Percentiles rank a stretch among this genome's conserved stretches.
Evolutionary conservation across 2,888 invertebrate species (phyloP).

Genomic region (Rhingia rostrata): DNA sequence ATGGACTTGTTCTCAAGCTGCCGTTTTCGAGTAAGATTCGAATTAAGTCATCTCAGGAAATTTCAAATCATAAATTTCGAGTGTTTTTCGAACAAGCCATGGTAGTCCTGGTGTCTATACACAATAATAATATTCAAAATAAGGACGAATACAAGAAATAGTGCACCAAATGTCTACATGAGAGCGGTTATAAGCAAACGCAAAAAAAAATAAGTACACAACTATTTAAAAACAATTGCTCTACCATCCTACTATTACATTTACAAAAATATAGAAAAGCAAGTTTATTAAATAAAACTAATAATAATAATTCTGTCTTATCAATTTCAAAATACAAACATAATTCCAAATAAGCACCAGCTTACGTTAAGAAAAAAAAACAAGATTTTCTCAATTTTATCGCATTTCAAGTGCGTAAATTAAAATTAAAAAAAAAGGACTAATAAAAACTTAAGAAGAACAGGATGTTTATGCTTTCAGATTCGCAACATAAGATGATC

Average conservation of each 20-base stretch:
- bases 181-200: slow-evolving; percentile 37
- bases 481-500: slow-evolving; percentile 73
- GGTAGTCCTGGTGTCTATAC: too few relatives aligned
- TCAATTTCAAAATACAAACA: background rate
- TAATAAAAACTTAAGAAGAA: slow-evolving; percentile 56
- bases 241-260: slow-evolving; percentile 68
- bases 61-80: too few relatives aligned
- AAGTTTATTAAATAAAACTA: slow-evolving; percentile 40
- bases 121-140: slow-evolving; percentile 4
- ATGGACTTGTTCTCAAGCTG: background rate
- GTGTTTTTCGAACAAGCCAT: background rate
- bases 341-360: slow-evolving; percentile 46
- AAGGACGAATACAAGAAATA: slow-evolving; percentile 45
- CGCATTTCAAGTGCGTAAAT: slow-evolving; percentile 37
- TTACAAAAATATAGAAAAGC: slow-evolving; percentile 50
- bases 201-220: slow-evolving; percentile 2
- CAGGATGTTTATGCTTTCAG: slow-evolving; percentile 71
- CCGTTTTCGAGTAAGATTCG: background rate
- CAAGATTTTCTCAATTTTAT: slow-evolving; percentile 3
- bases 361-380: slow-evolving; percentile 14
- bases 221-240: slow-evolving; percentile 18
- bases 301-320: slow-evolving; percentile 1
- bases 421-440: slow-evolving; percentile 30
- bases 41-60: background rate
- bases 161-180: slow-evolving; percentile 57